These are phyloP conservation scores for Cerastoderma edule DNA, from an alignment of 2,888 invertebrate species.

Conservation along the genomic window DNA sequence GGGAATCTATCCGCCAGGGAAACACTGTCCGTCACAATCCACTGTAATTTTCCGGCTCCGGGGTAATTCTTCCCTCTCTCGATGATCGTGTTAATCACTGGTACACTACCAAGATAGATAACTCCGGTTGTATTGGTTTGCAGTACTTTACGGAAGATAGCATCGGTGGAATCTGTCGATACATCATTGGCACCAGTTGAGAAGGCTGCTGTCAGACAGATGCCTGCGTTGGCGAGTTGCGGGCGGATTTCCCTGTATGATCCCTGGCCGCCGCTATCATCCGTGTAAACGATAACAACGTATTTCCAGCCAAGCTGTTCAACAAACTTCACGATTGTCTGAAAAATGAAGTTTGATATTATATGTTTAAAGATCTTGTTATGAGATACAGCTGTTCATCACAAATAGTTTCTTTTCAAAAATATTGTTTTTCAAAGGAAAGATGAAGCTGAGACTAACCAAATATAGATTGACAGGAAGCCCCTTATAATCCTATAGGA, in stretches of 20 bases:
- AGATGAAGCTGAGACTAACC: no score
- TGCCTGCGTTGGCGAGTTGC: slow-evolving; percentile 63
- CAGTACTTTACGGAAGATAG: slow-evolving; percentile 58
- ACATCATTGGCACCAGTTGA: slow-evolving; percentile 58
- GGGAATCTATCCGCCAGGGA: slow-evolving; percentile 61
- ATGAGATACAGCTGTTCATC: not conserved
- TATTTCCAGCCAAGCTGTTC: slow-evolving; percentile 83
- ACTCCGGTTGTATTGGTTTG: slow-evolving; percentile 68
- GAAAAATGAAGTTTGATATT: slow-evolving; percentile 32
- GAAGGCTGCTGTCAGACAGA: slow-evolving; percentile 76
- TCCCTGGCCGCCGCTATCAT: slow-evolving; percentile 71
- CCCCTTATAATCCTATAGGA: no score
- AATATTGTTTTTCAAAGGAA: no score
- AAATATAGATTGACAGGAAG: no score
- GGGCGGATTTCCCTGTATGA: slow-evolving; percentile 68
- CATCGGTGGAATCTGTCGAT: slow-evolving; percentile 49
- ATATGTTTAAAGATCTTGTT: not conserved
- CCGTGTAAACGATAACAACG: slow-evolving; percentile 82
- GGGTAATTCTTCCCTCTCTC: slow-evolving; percentile 50
- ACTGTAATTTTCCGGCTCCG: slow-evolving; percentile 77
- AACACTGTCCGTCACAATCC: slow-evolving; percentile 77
- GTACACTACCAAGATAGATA: slow-evolving; percentile 70
- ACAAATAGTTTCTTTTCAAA: no score
- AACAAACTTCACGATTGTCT: slow-evolving; percentile 81
- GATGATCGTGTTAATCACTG: slow-evolving; percentile 62